Percentiles rank a stretch among this genome's conserved stretches.
Evolutionary conservation across 2,113 vertebrate species (phyloP).

Genomic region (Emydura subglobosa): DNA sequence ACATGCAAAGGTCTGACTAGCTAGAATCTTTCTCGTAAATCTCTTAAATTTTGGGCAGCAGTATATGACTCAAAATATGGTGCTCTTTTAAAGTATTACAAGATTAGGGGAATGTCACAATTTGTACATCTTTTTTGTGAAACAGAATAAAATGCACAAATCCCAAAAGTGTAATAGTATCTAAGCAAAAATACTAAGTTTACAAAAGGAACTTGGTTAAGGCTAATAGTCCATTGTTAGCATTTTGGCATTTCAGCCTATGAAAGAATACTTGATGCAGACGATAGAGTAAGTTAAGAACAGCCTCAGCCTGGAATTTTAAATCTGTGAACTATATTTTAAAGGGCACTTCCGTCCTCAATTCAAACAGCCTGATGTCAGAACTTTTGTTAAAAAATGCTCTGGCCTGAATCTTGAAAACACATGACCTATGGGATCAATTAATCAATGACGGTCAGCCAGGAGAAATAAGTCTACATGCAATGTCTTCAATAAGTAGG

Average conservation of each 20-base stretch:
- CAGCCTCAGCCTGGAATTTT: background rate
- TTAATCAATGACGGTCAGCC: background rate
- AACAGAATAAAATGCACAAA: background rate
- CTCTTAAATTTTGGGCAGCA: background rate
- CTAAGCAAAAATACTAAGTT: background rate
- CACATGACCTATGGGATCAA: background rate
- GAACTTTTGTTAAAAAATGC: background rate
- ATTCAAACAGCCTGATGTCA: background rate
- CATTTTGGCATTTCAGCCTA: background rate
- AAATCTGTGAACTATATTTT: background rate
- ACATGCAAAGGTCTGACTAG: background rate
- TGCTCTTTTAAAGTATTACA: background rate
- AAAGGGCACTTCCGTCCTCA: background rate
- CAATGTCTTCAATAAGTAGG: background rate
- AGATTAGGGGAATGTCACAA: background rate
- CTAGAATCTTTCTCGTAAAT: background rate
- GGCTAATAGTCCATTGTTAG: background rate
- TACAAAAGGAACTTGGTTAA: background rate
- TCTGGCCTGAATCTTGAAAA: background rate
- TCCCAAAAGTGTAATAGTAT: background rate
- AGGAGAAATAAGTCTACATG: background rate
- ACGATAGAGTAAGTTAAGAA: background rate
- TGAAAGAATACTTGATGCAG: fast-evolving
- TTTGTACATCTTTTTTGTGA: background rate
- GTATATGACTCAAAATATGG: background rate